Evolutionary conservation across 2,113 vertebrate species (phyloP), one percentile per base, ranked within the genome.

Genomic region (Peromyscus californicus): DNA sequence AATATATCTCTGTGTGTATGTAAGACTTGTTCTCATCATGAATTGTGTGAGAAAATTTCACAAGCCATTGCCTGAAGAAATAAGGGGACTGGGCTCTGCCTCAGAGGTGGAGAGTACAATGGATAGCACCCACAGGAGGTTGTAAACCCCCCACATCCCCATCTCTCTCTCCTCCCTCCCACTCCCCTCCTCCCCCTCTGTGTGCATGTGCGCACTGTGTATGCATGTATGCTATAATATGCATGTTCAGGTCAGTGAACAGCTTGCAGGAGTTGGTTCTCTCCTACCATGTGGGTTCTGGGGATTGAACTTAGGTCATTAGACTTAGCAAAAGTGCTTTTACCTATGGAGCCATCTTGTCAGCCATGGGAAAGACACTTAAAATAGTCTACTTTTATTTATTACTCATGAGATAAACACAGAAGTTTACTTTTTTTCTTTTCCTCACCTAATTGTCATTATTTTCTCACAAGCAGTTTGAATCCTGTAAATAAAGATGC

Each of bases 381-480:
- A 24, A 79, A 90, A 85, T 74, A 45, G 26, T 63, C 89, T 89
- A 88, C 79, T 94, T 94, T 86, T 85, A 89, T 89, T 94, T 94
- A 4, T 92, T 59, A 94, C 51, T 95, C 96, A 69, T 78, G 74
- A 94, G 70, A 70, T 75, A 88, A 95, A 72, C 17, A 3, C 65
- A 31, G 72, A 87, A 69, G n/a, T 74, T 57, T 59, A 31, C 17
- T 80, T 89, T 54, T 3, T 85, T 94, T 82, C 39, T 19, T 67
- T 39, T 16, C 12, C 57, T 92, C 22, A 80, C 10, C 22, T 76
- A 63, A 16, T 33, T n/a, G 29, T 84, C n/a, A 79, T 75, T 80
- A 54, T 89, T 39, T 83, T 45, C 86, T 90, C 22, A 76, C n/a
- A 26, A 42, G n/a, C 26, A 33, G 51, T 45, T 89, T 57, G 63